Conservation (phyloP, 1,140 invertebrate genomes). For the Globodera rostochiensis region DNA sequence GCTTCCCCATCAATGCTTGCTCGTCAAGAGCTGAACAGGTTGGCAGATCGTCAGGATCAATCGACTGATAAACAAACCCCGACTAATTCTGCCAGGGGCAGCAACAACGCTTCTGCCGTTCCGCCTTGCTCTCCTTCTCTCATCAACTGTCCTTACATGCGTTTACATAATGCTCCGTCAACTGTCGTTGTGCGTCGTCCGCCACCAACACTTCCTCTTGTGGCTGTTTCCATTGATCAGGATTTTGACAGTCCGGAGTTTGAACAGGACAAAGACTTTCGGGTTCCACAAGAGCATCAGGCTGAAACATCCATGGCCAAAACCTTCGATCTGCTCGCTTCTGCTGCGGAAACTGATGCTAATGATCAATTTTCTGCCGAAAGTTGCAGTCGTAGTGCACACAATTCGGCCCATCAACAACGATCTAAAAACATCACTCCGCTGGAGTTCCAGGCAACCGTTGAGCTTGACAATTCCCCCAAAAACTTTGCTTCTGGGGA, state of each 20-base stretch:
- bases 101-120: constrained; percentile 19
- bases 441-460: constrained; percentile 22
- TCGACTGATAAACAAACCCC: background rate
- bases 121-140: background rate
- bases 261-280: background rate
- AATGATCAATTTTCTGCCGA: background rate
- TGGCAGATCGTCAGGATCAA: constrained; percentile 25
- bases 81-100: background rate
- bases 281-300: constrained; percentile 18
- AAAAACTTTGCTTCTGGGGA: constrained; percentile 11
- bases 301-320: constrained; percentile 8
- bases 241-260: constrained; percentile 8
- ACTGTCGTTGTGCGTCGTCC: background rate
- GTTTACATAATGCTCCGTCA: constrained; percentile 8
- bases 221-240: constrained; percentile 26
- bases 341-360: constrained; percentile 4
- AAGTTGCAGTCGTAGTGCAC: background rate
- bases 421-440: constrained; percentile 15
- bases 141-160: constrained; percentile 1
- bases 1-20: constrained; percentile 44
- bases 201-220: constrained; percentile 15
- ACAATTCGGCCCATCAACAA: constrained; percentile 8
- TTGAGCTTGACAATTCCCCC: constrained; percentile 25
- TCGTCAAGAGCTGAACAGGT: constrained; percentile 30
- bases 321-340: constrained; percentile 15